Conservation (phyloP, 2,888 invertebrate species). For the Linnaemya tessellans region DNA sequence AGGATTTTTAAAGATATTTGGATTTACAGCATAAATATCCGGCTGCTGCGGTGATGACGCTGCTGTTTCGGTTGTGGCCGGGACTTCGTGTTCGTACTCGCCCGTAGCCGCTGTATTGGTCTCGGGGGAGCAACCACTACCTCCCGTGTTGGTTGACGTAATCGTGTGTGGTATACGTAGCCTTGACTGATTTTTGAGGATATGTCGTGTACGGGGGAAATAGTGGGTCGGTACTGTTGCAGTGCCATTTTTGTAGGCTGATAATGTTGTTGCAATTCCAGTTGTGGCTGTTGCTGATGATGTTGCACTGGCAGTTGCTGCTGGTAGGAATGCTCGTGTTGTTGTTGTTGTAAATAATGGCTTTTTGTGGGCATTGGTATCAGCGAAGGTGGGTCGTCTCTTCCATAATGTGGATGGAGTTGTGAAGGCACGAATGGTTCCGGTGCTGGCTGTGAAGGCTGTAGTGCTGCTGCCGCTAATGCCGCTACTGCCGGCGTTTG, state of each 20-base stretch:
- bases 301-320: slow-evolving; percentile 17
- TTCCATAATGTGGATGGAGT: slow-evolving; percentile 58
- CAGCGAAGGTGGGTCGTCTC: slow-evolving; percentile 72
- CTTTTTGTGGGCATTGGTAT: slow-evolving; percentile 76
- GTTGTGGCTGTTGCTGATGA: slow-evolving; percentile 67
- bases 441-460: slow-evolving; percentile 70
- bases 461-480: slow-evolving; percentile 63
- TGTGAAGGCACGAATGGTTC: slow-evolving; percentile 66
- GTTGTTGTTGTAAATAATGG: slow-evolving; percentile 71
- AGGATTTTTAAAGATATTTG: slow-evolving; percentile 55
- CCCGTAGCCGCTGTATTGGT: slow-evolving; percentile 60
- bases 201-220: slow-evolving; percentile 65
- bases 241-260: slow-evolving; percentile 40
- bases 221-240: slow-evolving; percentile 63
- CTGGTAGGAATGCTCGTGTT: slow-evolving; percentile 26
- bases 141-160: slow-evolving; percentile 47
- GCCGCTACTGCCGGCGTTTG: slow-evolving; percentile 73
- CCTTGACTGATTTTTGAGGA: slow-evolving; percentile 62
- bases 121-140: slow-evolving; percentile 59
- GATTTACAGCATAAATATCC: slow-evolving; percentile 88
- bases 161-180: slow-evolving; percentile 67
- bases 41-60: slow-evolving; percentile 66
- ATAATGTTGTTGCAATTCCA: slow-evolving; percentile 31
- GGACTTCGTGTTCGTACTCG: slow-evolving; percentile 25
- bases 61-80: slow-evolving; percentile 72